Evolutionary conservation across 2,888 invertebrate species (phyloP).

Genomic region (Xanthostigma xanthostigma): DNA sequence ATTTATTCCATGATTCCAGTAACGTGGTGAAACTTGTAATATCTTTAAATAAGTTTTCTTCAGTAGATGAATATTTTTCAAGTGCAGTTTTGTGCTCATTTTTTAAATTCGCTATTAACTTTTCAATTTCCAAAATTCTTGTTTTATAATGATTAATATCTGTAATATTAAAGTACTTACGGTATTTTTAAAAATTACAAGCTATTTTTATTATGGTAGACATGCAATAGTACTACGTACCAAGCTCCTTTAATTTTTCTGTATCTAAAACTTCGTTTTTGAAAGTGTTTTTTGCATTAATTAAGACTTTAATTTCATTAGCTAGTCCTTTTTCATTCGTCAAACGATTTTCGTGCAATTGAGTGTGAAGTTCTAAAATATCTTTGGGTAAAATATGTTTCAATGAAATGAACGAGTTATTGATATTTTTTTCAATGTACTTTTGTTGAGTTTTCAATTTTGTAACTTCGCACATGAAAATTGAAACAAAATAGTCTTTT

Average conservation of each 20-base stretch:
- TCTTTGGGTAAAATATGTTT: not conserved
- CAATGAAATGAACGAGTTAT: not conserved
- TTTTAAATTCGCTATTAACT: conserved; percentile 19
- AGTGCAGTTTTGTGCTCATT: conserved; percentile 14
- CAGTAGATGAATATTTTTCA: conserved; percentile 15
- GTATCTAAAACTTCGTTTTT: not conserved
- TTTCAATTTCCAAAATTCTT: conserved; percentile 20
- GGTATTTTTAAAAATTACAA: not conserved
- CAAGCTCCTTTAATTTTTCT: conserved; percentile 1
- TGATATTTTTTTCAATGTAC: not conserved
- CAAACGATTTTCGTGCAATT: not conserved
- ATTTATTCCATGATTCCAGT: conserved; percentile 20
- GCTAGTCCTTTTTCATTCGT: not conserved
- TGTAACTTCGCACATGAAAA: not conserved
- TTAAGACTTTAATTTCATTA: not conserved
- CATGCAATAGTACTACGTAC: not conserved
- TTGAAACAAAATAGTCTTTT: not conserved
- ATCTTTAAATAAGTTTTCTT: conserved; percentile 18
- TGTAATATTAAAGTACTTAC: conserved; percentile 9
- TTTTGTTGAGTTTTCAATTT: not conserved
- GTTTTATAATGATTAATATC: conserved; percentile 21
- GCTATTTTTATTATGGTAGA: no score
- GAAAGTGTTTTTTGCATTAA: not conserved
- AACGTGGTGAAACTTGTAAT: conserved; percentile 18
- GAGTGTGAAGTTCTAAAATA: not conserved